Evolutionary conservation across 2,888 invertebrate species (phyloP), one percentile per base, ranked within the genome.

Genomic region (Coleophora deauratella): DNA sequence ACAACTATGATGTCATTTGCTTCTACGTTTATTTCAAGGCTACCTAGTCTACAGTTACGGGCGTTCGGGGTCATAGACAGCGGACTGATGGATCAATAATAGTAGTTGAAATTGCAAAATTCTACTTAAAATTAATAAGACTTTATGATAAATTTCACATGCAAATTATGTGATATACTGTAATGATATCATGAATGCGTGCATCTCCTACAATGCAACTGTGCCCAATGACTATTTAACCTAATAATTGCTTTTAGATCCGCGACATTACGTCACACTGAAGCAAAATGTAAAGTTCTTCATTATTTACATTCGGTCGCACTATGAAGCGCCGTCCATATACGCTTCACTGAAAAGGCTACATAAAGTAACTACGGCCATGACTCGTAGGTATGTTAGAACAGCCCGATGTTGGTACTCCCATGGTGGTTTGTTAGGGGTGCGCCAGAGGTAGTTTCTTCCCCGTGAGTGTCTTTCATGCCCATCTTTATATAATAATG

Each of bases 131-230:
- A n/a, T n/a, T n/a, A n/a, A n/a, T n/a, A n/a, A n/a, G n/a, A n/a
- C n/a, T n/a, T n/a, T 21, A 41, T 41, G 41, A 41, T 42, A 56
- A 53, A 51, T 49, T 50, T 51, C 50, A 54, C 73, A 74, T 76
- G 75, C 73, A 71, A 51, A 3, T 21, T 21, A n/a, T 12, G 11
- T n/a, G 4, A 59, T 58, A 65, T 49, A 52, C 51, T 48, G 51
- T 54, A 52, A 55, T 49, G 57, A 55, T 57, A 62, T 70, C 64
- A 72, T 77, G 75, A 59, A 68, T 57, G 58, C 66, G 84, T 77
- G 80, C 79, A 67, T 69, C 67, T 72, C 72, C 80, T 75, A 82
- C 84, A 82, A 84, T 76, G 81, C 84, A 84, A 84, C 82, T 84
- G 85, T 84, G 85, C 81, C 85, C 84, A 84, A 84, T 81, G 77